These are phyloP conservation scores for Drosophila littoralis DNA, from an alignment of 1,140 invertebrate genomes.

Conservation along the genomic window DNA sequence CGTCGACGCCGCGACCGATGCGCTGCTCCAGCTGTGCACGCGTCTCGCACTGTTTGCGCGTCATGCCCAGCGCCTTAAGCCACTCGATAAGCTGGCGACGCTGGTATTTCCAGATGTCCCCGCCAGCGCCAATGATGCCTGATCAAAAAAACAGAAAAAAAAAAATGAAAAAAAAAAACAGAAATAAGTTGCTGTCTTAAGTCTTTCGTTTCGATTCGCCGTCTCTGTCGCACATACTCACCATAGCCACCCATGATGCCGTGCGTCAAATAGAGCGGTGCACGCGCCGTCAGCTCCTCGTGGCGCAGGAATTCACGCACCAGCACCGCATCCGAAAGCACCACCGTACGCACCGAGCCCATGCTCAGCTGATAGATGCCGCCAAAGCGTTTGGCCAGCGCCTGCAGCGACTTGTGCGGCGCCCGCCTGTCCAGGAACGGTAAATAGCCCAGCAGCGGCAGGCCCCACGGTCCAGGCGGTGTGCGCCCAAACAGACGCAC, in stretches of 20 bases:
- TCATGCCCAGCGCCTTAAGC: conserved; percentile 91
- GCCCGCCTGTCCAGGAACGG: conserved; percentile 88
- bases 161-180: background rate
- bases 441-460: conserved; percentile 92
- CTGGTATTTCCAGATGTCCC: conserved; percentile 92
- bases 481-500: conserved; percentile 37
- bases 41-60: conserved; percentile 88
- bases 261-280: conserved; percentile 92
- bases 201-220: conserved; percentile 41
- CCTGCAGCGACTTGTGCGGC: conserved; percentile 89
- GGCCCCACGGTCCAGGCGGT: conserved; percentile 91
- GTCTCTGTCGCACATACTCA: conserved; percentile 83
- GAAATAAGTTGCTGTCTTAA: conserved; percentile 44
- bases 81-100: conserved; percentile 89
- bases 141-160: conserved; percentile 11
- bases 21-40: conserved; percentile 88
- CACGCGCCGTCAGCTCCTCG: conserved; percentile 89
- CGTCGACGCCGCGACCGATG: conserved; percentile 87
- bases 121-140: conserved; percentile 94
- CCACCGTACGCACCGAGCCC: conserved; percentile 90
- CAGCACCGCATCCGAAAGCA: conserved; percentile 89
- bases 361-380: conserved; percentile 89
- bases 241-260: conserved; percentile 94
- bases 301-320: conserved; percentile 89
- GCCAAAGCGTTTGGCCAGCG: conserved; percentile 88